Evolutionary conservation across 2,888 invertebrate genomes (phyloP).

Genomic region (Heliconius erato): DNA sequence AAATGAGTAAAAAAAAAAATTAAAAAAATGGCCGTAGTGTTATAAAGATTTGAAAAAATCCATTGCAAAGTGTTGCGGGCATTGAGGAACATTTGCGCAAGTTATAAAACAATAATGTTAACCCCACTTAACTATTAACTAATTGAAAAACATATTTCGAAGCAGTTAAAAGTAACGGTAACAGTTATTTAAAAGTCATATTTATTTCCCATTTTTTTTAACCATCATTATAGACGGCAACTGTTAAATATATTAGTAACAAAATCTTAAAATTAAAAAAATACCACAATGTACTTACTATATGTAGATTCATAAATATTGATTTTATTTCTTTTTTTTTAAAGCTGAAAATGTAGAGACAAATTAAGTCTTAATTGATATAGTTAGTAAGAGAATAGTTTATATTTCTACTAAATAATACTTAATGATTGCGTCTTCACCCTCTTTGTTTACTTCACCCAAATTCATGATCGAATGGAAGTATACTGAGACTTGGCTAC

Average conservation of each 20-base stretch:
- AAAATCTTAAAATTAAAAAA: background rate
- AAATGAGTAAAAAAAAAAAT: conserved; percentile 2
- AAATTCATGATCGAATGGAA: too few species aligned
- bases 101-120: conserved; percentile 39
- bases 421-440: too few species aligned
- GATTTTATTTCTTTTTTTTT: background rate
- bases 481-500: too few species aligned
- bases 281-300: background rate
- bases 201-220: conserved; percentile 21
- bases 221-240: background rate
- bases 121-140: conserved; percentile 33
- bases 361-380: background rate
- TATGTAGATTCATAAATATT: background rate
- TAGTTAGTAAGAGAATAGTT: too few species aligned
- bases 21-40: conserved; percentile 19
- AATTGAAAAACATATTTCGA: conserved; percentile 33
- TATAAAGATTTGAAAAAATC: conserved; percentile 38
- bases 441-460: too few species aligned
- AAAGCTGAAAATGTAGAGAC: background rate
- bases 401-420: too few species aligned
- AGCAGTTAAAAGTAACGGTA: conserved; percentile 43
- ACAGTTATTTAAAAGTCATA: conserved; percentile 17
- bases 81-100: conserved; percentile 44
- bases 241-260: conserved; percentile 7
- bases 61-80: conserved; percentile 28